phyloP scores from a whole-genome alignment of 2,797 vertebrate species.

The Chloroceryle amazona region DNA sequence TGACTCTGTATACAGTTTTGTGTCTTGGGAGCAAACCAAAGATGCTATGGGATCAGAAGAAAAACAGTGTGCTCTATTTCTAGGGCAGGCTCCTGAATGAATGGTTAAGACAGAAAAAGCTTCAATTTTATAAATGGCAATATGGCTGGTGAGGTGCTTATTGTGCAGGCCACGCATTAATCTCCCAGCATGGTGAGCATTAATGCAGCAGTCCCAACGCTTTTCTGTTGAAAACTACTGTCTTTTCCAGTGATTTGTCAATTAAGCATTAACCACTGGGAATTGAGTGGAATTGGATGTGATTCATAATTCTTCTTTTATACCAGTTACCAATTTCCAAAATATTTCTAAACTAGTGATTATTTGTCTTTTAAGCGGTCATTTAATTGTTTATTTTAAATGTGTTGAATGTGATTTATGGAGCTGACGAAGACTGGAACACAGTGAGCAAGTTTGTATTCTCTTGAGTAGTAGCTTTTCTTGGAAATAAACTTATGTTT shows the following conservation, averaged over 20 bases:
- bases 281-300: neutral
- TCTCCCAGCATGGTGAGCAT: neutral
- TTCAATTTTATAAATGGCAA: neutral
- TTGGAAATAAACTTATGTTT: neutral
- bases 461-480: neutral
- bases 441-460: neutral
- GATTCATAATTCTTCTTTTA: neutral
- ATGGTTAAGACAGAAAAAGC: neutral
- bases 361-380: neutral
- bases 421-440: neutral
- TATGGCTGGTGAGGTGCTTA: neutral
- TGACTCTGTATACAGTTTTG: neutral
- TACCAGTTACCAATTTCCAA: neutral
- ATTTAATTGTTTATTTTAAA: neutral
- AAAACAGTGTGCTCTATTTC: neutral
- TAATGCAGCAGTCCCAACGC: neutral
- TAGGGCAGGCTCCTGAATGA: neutral
- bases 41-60: neutral
- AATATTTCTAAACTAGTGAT: neutral
- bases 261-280: neutral
- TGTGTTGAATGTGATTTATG: neutral
- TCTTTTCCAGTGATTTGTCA: slow-evolving; percentile 4
- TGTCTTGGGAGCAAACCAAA: neutral
- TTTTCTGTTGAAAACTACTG: neutral
- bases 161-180: neutral